These are phyloP conservation scores for Dascillus cervinus DNA, from an alignment of 2,888 invertebrate species.

Conservation along the genomic window DNA sequence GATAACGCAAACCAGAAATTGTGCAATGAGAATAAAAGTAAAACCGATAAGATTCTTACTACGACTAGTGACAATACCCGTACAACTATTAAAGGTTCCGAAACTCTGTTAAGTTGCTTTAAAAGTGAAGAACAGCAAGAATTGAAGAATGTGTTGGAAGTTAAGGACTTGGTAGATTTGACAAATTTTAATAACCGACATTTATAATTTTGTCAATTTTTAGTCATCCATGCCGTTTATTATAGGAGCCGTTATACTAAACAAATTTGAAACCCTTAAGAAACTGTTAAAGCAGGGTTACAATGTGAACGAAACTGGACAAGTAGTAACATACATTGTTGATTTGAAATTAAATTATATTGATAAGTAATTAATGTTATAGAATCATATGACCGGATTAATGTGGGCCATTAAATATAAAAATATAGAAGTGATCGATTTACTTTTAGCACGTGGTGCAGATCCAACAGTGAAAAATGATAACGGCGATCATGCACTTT, in stretches of 20 bases:
- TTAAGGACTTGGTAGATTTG: conserved; percentile 32
- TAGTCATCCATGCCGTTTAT: conserved; percentile 26
- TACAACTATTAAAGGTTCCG: conserved; percentile 5
- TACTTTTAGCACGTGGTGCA: conserved; percentile 36
- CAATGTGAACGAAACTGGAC: conserved; percentile 30
- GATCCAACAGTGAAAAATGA: conserved; percentile 32
- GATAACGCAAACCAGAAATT: conserved; percentile 12
- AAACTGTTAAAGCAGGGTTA: conserved; percentile 32
- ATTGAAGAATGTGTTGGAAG: conserved; percentile 29
- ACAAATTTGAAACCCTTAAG: conserved; percentile 33
- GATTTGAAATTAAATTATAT: conserved; percentile 1
- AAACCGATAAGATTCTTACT: conserved; percentile 8
- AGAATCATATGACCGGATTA: conserved; percentile 37
- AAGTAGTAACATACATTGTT: conserved; percentile 23
- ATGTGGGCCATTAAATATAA: conserved; percentile 40
- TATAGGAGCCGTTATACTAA: conserved; percentile 34
- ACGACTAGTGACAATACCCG: conserved; percentile 4
- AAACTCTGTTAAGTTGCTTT: conserved; percentile 26
- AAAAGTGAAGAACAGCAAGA: conserved; percentile 29
- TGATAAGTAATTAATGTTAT: conserved; percentile 5
- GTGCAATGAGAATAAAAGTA: conserved; percentile 10
- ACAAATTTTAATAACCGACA: neutral
- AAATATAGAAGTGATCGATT: conserved; percentile 35
- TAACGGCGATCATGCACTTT: conserved; percentile 35
- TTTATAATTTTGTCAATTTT: conserved; percentile 2